Base-by-base conservation (phyloP, 2,113 vertebrate genomes). In the Clarias batrachus region DNA sequence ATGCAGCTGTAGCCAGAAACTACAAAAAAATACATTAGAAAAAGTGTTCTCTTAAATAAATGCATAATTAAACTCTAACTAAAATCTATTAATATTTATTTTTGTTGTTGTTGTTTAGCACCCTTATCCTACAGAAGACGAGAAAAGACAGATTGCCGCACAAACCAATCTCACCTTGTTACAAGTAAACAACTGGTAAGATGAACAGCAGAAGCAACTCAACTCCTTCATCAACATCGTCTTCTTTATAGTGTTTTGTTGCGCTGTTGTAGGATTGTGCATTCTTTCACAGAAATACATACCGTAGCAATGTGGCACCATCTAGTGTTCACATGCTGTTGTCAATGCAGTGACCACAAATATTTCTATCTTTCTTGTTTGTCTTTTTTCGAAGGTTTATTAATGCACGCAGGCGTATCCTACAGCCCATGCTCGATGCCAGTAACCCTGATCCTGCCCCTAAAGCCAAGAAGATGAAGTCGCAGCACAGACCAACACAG, bases 171-270 rank as follows among this genome's bases (percentile, higher is more conserved):
- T 99, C 84, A 99, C 98, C 79, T 97, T 99, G 87, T 92, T 99
- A 92, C 98, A 99, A 95, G 98, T 99, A 90, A 99, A 99, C 95
- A 99, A 99, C 95, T 99, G 98, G 98, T 99, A 93, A 97, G 97
- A 57, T 71, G 57, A 21, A 88, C 37, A 33, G 27, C 21, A 30
- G n/a, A 77, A 13, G 37, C 65, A 62, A 56, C n/a, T 52, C 30
- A 66, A 41, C 60, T 68, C 23, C 74, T 68, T 66, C 10, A 82
- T 4, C 59, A 71, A 52, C 33, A n/a, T 9, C 16, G 5, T 14
- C 27, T 21, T 70, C 16, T 17, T 56, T 30, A 19, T 21, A 82
- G 41, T 14, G 23, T 27, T 0, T 1, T 57, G 30, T 27, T 70
- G 12, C 11, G 14, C 48, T 33, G 74, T 86, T 79, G 48, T 37